These are phyloP conservation scores for Strix uralensis DNA, from an alignment of 2,113 vertebrate species.

Conservation along the genomic window DNA sequence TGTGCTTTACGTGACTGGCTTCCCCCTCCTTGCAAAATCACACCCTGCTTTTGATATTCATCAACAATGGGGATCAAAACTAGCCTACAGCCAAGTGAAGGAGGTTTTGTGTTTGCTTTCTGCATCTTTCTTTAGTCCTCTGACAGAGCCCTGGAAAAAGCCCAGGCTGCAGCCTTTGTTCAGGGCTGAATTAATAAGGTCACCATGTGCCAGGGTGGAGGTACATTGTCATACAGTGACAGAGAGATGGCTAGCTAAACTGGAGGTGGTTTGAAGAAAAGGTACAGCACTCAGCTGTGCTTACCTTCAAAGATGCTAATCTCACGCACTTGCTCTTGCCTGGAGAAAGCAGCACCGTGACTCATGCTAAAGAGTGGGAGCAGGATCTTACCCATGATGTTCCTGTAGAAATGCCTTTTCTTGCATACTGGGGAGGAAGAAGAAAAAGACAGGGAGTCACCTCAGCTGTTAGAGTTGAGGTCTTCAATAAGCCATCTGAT, in stretches of 20 bases:
- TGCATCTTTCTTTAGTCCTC: neutral
- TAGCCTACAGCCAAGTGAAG: neutral
- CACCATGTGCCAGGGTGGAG: neutral
- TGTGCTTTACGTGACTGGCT: neutral
- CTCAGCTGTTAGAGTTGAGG: neutral
- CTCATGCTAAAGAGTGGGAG: neutral
- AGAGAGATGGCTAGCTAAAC: neutral
- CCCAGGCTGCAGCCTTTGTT: neutral
- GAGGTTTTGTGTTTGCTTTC: neutral
- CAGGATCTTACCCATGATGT: rapidly evolving
- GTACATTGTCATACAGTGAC: neutral
- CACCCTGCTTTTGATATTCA: neutral
- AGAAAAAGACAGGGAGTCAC: neutral
- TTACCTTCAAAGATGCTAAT: neutral
- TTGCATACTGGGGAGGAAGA: neutral
- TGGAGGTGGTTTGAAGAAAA: neutral
- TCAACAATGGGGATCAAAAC: neutral
- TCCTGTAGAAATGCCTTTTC: neutral
- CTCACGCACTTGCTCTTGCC: neutral
- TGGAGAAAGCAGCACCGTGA: neutral
- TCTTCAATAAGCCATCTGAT: neutral
- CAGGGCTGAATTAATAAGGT: neutral
- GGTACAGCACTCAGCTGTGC: neutral
- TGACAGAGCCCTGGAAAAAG: neutral
- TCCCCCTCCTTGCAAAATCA: neutral